Conservation (phyloP, 2,888 invertebrate genomes). For the Lochmaea capreae region DNA sequence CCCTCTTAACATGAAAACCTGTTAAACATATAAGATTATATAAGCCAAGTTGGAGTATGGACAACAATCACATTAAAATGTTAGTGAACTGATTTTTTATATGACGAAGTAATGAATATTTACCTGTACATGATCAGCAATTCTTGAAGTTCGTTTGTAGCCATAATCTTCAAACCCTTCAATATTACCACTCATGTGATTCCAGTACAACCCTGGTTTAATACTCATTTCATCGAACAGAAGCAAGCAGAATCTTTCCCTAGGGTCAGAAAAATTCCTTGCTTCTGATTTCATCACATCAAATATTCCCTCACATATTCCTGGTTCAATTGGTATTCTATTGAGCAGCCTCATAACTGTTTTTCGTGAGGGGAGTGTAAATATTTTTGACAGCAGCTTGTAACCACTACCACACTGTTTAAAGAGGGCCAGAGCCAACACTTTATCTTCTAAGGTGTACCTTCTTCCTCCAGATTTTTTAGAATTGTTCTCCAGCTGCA, state of each 20-base stretch:
- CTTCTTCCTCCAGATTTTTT: background rate
- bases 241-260: slow-evolving; percentile 33
- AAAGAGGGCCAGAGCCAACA: background rate
- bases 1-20: slow-evolving; percentile 37
- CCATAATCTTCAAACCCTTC: slow-evolving; percentile 5
- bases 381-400: no score
- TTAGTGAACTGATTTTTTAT: no score
- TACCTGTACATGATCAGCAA: no score
- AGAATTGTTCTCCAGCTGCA: background rate
- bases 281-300: slow-evolving; percentile 18
- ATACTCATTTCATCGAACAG: slow-evolving; percentile 46
- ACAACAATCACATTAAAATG: no score
- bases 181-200: slow-evolving; percentile 3
- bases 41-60: background rate
- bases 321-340: slow-evolving; percentile 41
- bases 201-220: slow-evolving; percentile 21
- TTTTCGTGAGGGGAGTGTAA: no score
- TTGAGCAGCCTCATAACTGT: no score
- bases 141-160: background rate
- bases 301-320: no score
- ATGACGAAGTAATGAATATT: no score
- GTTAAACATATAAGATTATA: slow-evolving; percentile 9
- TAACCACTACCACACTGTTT: slow-evolving; percentile 11
- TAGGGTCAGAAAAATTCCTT: slow-evolving; percentile 5
- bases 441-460: background rate